phyloP scores from a whole-genome alignment of 2,888 invertebrate genomes.

The Noctua janthina region DNA sequence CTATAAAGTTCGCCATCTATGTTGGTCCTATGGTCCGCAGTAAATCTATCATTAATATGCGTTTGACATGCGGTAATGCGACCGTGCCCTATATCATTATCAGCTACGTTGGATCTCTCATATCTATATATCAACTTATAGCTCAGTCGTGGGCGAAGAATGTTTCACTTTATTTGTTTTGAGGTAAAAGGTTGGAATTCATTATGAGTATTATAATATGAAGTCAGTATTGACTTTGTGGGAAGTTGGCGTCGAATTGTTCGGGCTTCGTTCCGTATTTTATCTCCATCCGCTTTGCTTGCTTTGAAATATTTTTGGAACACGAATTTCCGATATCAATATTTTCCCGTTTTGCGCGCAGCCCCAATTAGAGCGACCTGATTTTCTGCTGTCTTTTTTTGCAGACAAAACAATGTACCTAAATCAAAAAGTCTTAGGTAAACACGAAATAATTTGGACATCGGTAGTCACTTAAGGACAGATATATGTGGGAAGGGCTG shows the following conservation, averaged over 20 bases:
- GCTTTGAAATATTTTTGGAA: conserved; percentile 10
- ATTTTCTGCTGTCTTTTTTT: conserved; percentile 40
- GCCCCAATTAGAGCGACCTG: conserved; percentile 40
- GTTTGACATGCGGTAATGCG: conserved; percentile 67
- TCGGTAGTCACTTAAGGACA: conserved; percentile 61
- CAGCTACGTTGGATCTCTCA: conserved; percentile 44
- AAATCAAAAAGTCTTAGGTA: conserved; percentile 52
- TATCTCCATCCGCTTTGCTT: conserved; percentile 12
- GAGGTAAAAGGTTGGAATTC: conserved; percentile 49
- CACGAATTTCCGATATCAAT: conserved; percentile 24
- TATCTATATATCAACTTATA: conserved; percentile 58
- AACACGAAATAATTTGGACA: conserved; percentile 55
- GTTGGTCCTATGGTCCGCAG: conserved; percentile 48
- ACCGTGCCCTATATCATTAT: conserved; percentile 68
- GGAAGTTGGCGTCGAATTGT: conserved; percentile 22
- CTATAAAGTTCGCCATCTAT: conserved; percentile 43
- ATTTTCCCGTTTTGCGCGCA: conserved; percentile 18
- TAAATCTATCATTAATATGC: conserved; percentile 72
- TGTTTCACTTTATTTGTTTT: conserved; percentile 56
- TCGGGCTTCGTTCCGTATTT: conserved; percentile 17
- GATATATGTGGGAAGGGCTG: conserved; percentile 62
- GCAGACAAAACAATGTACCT: conserved; percentile 36
- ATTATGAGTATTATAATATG: conserved; percentile 37
- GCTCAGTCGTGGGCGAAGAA: conserved; percentile 45
- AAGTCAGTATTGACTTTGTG: conserved; percentile 29